phyloP scores from a whole-genome alignment of 2,113 vertebrate genomes.

The Phasianus colchicus region DNA sequence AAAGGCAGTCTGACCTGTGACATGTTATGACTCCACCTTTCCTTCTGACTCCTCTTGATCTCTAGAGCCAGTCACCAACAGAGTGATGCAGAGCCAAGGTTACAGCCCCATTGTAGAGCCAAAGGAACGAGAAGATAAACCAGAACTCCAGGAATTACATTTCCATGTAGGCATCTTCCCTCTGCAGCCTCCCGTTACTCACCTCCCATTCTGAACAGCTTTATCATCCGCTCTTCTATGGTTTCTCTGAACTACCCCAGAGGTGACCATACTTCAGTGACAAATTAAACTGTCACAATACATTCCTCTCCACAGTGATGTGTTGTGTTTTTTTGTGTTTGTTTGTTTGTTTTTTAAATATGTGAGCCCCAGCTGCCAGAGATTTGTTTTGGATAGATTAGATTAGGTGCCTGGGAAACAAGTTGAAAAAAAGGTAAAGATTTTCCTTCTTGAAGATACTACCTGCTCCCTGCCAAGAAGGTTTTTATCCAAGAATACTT shows the following conservation, averaged over 20 bases:
- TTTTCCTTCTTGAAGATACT: not conserved
- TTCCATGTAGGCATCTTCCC: not conserved
- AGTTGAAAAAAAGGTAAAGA: not conserved
- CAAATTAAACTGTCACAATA: conserved; percentile 29
- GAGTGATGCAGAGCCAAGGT: not conserved
- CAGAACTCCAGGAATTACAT: not conserved
- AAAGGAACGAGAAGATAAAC: not conserved
- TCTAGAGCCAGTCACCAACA: not conserved
- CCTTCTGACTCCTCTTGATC: not conserved
- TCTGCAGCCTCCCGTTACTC: not conserved
- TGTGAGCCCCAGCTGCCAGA: not conserved
- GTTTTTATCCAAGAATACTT: not conserved
- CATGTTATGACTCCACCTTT: not conserved
- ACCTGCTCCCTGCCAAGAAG: fast-evolving
- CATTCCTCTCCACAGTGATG: not conserved
- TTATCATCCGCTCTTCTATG: not conserved
- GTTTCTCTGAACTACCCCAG: conserved; percentile 14
- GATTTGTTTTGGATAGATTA: conserved; percentile 48
- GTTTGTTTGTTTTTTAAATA: not conserved
- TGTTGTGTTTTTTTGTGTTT: not conserved
- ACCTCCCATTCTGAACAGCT: not conserved
- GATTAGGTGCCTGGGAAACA: conserved; percentile 7
- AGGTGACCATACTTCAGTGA: conserved; percentile 27
- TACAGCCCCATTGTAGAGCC: not conserved
- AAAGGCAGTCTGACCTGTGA: not conserved